These are phyloP conservation scores for Amphilophus citrinellus DNA, from an alignment of 2,113 vertebrate genomes.

Conservation along the genomic window DNA sequence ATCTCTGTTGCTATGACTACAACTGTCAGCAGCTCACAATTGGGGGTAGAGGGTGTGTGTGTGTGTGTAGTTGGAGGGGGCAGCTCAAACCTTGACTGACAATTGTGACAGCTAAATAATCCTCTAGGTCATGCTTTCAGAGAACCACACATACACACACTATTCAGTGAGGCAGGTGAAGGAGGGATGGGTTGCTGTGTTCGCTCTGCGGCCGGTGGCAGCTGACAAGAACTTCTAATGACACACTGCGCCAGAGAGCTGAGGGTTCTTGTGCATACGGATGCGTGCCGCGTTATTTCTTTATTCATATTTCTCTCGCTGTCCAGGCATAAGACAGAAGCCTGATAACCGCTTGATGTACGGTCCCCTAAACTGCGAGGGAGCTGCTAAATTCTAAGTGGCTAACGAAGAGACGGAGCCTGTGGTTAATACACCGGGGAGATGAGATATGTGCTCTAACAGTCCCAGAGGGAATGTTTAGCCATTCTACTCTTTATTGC, in stretches of 20 bases:
- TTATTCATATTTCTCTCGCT: constrained; percentile 17
- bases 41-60: neutral
- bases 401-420: constrained; percentile 18
- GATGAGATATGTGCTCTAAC: constrained; percentile 30
- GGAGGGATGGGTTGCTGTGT: neutral
- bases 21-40: constrained; percentile 63
- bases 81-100: constrained; percentile 66
- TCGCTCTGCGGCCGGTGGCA: constrained; percentile 22
- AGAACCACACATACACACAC: constrained; percentile 34
- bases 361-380: constrained; percentile 26
- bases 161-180: constrained; percentile 44
- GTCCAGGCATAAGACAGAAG: neutral
- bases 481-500: constrained; percentile 33
- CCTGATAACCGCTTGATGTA: constrained; percentile 40
- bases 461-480: constrained; percentile 43
- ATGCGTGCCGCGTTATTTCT: constrained; percentile 21
- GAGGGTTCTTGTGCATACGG: neutral
- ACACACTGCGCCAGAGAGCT: constrained; percentile 11
- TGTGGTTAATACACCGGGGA: neutral
- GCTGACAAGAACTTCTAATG: constrained; percentile 43
- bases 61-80: neutral
- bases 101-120: constrained; percentile 75
- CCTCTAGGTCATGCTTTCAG: constrained; percentile 40
- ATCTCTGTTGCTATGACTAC: constrained; percentile 75
- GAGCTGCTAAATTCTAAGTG: neutral